Evolutionary conservation across 2,797 vertebrate genomes (phyloP), one percentile per base, ranked within the genome.

Genomic region (Thunnus albacares): DNA sequence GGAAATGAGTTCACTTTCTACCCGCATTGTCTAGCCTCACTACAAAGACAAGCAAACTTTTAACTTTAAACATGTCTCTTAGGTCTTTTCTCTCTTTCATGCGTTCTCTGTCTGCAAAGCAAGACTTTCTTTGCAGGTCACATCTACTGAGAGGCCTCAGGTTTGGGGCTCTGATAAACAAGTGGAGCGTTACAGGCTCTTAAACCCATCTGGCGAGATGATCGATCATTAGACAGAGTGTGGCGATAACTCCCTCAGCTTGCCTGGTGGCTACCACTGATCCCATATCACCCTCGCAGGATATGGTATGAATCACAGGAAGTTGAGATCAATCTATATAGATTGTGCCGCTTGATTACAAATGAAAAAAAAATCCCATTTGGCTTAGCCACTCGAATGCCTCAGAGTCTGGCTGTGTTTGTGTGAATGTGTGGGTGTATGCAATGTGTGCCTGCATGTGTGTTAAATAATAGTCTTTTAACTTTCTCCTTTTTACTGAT

Each of bases 261-360:
- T 84, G 85, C 85, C 91, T 90, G 85, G 81, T 90, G 90, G 94
- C 89, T 74, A 89, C 85, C 80, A 74, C 90, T 93, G 92, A 95
- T 95, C 91, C 93, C 90, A 85, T 92, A 92, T 93, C 89, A 80
- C 88, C 89, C 92, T 89, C 51, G 35, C 79, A 91, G 92, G 94
- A 94, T 95, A 92, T 71, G 91, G 86, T 92, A 94, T 95, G 94
- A 94, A 94, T 95, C 94, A 93, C 92, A 92, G 94, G 93, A 95
- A 95, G 93, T 93, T 85, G 74, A 93, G 92, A 94, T 95, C 91
- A 93, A 95, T 95, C 93, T 93, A 72, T 94, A 95, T 92, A 95
- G 94, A 95, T 94, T 92, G 89, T 79, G 81, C 90, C 47, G 71
- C 86, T 88, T 91, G 92, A 94, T 95, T 93, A 88, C 83, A 87